Conservation (phyloP, 2,797 vertebrate genomes). For the Esox lucius region DNA sequence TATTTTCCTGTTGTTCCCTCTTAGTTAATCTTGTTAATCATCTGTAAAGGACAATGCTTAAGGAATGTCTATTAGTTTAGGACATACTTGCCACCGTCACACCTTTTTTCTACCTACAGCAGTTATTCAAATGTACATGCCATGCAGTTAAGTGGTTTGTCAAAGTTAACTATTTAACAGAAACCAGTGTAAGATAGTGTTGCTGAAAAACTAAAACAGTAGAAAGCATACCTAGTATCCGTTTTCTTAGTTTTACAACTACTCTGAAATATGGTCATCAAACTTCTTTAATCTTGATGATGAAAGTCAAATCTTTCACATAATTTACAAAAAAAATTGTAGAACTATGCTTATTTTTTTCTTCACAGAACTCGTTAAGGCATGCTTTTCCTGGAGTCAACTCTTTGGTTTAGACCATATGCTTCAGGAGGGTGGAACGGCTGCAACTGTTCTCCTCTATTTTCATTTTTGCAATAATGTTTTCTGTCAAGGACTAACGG, state of each 20-base stretch:
- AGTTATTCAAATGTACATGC: constrained; percentile 57
- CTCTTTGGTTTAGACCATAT: constrained; percentile 1
- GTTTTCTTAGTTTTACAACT: neutral
- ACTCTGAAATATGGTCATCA: neutral
- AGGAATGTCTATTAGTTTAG: constrained; percentile 26
- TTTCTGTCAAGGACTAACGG: neutral
- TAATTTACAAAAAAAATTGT: neutral
- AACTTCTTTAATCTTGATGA: neutral
- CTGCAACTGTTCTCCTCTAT: neutral
- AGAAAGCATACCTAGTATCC: constrained; percentile 22
- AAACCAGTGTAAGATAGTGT: constrained; percentile 43
- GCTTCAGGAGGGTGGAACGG: neutral
- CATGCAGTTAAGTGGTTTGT: constrained; percentile 59
- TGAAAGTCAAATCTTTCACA: neutral
- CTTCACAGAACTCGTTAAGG: neutral
- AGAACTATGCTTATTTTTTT: neutral
- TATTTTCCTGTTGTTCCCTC: constrained; percentile 20
- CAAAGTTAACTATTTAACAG: constrained; percentile 25
- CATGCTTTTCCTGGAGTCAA: constrained; percentile 7
- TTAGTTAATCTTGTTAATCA: constrained; percentile 1
- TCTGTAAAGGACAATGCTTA: constrained; percentile 20
- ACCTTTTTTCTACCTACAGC: constrained; percentile 29
- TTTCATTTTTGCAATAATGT: neutral
- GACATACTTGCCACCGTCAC: constrained; percentile 29
- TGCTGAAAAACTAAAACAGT: constrained; percentile 35